These are phyloP conservation scores for Gyps fulvus DNA, from an alignment of 2,113 vertebrate species.

Conservation along the genomic window DNA sequence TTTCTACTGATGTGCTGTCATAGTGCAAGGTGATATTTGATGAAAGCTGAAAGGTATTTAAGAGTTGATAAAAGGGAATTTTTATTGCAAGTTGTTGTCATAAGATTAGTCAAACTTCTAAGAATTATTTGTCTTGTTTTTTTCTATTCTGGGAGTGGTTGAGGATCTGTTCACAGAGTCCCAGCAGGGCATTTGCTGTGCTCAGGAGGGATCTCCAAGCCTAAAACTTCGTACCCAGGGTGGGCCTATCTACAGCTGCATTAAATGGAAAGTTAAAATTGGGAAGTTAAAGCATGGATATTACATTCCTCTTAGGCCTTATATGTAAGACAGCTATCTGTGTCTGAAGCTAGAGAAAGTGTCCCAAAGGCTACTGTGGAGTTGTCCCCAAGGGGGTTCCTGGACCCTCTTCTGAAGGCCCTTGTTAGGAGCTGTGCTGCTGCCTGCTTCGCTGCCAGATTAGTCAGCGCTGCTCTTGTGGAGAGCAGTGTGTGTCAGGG, in stretches of 20 bases:
- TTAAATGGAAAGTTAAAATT: background rate
- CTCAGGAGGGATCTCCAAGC: background rate
- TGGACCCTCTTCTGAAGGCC: background rate
- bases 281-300: background rate
- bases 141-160: background rate
- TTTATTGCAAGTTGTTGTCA: background rate
- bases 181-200: background rate
- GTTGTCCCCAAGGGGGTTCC: background rate
- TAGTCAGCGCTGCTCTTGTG: background rate
- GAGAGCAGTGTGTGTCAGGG: rapidly evolving
- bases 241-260: background rate
- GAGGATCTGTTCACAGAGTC: background rate
- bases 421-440: rapidly evolving
- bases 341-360: background rate
- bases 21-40: background rate
- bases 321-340: rapidly evolving
- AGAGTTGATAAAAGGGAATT: slow-evolving; percentile 36
- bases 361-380: background rate
- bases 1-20: background rate
- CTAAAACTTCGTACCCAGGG: background rate
- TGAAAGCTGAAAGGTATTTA: slow-evolving; percentile 1
- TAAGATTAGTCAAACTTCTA: background rate
- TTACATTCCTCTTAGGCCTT: background rate
- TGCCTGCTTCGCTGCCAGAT: background rate
- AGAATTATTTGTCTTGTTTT: background rate